Conservation (phyloP, 2,888 invertebrate genomes). For the Drosophila ustulata region DNA sequence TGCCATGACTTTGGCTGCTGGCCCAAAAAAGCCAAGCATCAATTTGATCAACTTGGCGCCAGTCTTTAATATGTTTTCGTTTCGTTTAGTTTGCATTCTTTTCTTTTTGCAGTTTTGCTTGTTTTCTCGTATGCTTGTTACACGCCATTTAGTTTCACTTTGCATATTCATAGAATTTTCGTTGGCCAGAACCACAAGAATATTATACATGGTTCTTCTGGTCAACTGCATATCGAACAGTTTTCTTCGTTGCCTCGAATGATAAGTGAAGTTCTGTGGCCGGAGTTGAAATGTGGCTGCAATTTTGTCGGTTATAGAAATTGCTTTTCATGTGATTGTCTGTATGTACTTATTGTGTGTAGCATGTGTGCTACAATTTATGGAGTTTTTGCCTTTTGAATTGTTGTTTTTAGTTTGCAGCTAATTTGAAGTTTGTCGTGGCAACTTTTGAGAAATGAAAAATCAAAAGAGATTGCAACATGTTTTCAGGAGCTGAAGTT, state of each 20-base stretch:
- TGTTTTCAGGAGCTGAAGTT: slow-evolving; percentile 24
- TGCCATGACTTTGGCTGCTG: slow-evolving; percentile 57
- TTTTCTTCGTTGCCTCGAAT: slow-evolving; percentile 35
- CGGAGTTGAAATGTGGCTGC: slow-evolving; percentile 57
- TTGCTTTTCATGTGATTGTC: slow-evolving; percentile 51
- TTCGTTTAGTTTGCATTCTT: slow-evolving; percentile 23
- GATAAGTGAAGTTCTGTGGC: slow-evolving; percentile 54
- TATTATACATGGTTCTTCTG: slow-evolving; percentile 44
- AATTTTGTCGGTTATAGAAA: slow-evolving; percentile 62
- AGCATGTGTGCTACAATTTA: slow-evolving; percentile 40
- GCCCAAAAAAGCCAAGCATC: slow-evolving; percentile 71
- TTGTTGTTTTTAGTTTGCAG: slow-evolving; percentile 49
- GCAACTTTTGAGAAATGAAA: slow-evolving; percentile 39
- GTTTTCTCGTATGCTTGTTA: slow-evolving; percentile 56
- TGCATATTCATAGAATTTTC: slow-evolving; percentile 65
- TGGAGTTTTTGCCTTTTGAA: slow-evolving; percentile 39
- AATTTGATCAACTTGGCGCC: slow-evolving; percentile 78
- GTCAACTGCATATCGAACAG: slow-evolving; percentile 43
- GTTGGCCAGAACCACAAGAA: slow-evolving; percentile 40
- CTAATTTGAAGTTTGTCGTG: slow-evolving; percentile 70
- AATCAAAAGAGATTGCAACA: slow-evolving; percentile 49
- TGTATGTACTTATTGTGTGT: slow-evolving; percentile 9
- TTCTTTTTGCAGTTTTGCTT: slow-evolving; percentile 17
- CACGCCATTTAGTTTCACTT: slow-evolving; percentile 75
- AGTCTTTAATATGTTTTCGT: slow-evolving; percentile 69